These are phyloP conservation scores for Oreochromis grahami DNA, from an alignment of 2,797 vertebrate species.

Conservation along the genomic window DNA sequence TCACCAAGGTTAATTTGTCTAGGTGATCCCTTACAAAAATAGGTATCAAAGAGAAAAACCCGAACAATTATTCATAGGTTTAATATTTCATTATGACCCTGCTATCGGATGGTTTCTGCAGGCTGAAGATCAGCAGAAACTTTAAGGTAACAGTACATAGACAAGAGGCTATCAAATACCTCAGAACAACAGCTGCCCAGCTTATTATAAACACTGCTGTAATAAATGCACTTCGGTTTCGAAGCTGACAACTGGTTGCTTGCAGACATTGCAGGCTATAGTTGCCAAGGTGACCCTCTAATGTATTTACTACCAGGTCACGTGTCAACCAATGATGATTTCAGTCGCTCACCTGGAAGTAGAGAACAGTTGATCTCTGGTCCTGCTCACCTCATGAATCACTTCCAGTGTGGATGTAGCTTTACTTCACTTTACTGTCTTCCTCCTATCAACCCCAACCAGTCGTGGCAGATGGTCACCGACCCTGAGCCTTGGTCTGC, in stretches of 20 bases:
- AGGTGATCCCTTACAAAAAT: neutral
- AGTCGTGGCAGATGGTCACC: neutral
- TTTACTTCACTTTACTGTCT: neutral
- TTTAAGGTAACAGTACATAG: neutral
- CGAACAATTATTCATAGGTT: neutral
- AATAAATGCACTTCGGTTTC: neutral
- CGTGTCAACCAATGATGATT: neutral
- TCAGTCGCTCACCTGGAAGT: neutral
- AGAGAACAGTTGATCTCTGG: neutral
- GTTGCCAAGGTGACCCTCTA: neutral
- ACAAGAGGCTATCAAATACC: neutral
- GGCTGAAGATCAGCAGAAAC: neutral
- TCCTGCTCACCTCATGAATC: neutral
- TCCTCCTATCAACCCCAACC: neutral
- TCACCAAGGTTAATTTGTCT: neutral
- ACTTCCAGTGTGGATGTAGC: neutral
- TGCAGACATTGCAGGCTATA: neutral
- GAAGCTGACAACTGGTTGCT: neutral
- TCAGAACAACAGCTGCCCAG: neutral
- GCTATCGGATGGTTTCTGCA: neutral
- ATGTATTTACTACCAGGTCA: neutral
- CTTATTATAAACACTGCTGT: neutral
- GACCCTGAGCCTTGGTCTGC: neutral
- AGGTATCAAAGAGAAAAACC: neutral
- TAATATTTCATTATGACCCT: neutral